phyloP scores from a whole-genome alignment of 2,888 invertebrate species.

The Dryomyza anilis region DNA sequence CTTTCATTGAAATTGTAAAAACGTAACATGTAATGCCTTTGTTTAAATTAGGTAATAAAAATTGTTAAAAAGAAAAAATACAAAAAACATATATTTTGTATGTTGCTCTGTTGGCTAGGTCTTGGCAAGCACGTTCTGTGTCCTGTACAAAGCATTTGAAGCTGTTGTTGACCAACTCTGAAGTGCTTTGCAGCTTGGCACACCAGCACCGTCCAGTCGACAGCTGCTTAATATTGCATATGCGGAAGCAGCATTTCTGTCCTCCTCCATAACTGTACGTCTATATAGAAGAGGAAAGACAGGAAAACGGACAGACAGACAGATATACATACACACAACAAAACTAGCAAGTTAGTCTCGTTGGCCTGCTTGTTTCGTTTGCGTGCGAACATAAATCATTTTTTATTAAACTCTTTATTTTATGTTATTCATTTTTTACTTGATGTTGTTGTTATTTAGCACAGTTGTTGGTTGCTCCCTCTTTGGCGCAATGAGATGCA shows the following conservation, averaged over 20 bases:
- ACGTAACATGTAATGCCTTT: too few relatives aligned
- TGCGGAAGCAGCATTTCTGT: background rate
- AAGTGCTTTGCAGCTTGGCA: background rate
- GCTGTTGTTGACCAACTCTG: too few relatives aligned
- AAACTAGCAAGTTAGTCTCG: background rate
- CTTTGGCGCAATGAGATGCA: constrained; percentile 20
- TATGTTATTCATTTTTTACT: background rate
- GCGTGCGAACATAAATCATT: constrained; percentile 29
- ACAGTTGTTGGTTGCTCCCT: background rate
- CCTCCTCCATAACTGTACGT: too few relatives aligned
- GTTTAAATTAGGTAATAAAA: too few relatives aligned
- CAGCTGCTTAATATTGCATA: background rate
- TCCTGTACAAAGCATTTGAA: too few relatives aligned
- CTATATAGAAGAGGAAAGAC: too few relatives aligned
- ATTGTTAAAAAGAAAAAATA: too few relatives aligned
- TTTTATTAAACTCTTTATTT: constrained; percentile 31
- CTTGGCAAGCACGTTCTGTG: too few relatives aligned
- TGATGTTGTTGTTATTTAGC: background rate
- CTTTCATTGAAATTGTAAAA: too few relatives aligned
- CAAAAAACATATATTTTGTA: too few relatives aligned
- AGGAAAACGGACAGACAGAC: too few relatives aligned
- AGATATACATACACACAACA: background rate
- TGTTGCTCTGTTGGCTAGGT: too few relatives aligned
- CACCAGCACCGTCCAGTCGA: background rate
- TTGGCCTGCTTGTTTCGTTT: constrained; percentile 13